Conservation (phyloP, 2,113 vertebrate genomes). For the Heterocephalus glaber region DNA sequence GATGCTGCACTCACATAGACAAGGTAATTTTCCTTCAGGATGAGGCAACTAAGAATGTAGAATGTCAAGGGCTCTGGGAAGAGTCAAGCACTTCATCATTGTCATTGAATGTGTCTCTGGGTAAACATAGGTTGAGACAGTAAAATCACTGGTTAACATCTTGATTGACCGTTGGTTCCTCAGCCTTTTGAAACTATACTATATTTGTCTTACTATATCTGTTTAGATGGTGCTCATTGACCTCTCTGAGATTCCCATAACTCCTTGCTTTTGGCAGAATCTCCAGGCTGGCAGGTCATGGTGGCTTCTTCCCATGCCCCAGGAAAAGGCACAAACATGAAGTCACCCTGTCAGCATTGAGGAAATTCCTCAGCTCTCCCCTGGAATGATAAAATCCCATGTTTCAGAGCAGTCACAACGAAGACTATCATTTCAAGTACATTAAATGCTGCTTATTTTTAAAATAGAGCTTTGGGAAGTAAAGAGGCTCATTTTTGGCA, state of each 20-base stretch:
- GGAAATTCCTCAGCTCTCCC: conserved; percentile 17
- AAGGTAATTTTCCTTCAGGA: conserved; percentile 13
- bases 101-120: not conserved
- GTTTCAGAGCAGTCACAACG: conserved; percentile 27
- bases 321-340: conserved; percentile 60
- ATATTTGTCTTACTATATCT: conserved; percentile 8
- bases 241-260: conserved; percentile 63
- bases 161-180: not conserved
- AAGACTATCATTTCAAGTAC: conserved; percentile 44
- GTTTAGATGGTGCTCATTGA: conserved; percentile 1
- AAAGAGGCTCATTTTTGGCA: conserved; percentile 7
- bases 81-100: not conserved
- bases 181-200: conserved; percentile 34
- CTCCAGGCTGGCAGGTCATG: conserved; percentile 43
- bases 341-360: not conserved
- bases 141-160: not conserved
- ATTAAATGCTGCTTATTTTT: conserved; percentile 49
- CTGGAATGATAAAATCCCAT: not conserved
- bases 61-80: not conserved
- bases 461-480: conserved; percentile 60
- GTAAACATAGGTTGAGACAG: not conserved
- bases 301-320: conserved; percentile 71
- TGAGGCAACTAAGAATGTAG: not conserved
- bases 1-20: not conserved
- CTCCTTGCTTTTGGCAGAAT: conserved; percentile 64